Conservation (phyloP, 2,113 vertebrate genomes). For the Ceyx margarethae region DNA sequence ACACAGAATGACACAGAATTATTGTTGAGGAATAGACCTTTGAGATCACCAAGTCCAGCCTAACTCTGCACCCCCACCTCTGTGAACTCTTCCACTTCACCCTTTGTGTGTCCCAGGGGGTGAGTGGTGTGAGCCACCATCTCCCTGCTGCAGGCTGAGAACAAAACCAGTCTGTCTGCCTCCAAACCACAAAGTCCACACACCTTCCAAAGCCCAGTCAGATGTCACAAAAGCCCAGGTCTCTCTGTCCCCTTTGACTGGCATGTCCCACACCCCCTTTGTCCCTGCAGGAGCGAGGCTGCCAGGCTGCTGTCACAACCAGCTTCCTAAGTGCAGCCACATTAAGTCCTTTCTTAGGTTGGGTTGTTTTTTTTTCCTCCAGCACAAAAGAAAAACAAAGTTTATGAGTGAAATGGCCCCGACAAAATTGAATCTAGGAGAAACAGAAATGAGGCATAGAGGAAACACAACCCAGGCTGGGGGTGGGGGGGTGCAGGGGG, state of each 20-base stretch:
- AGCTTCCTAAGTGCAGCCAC: background rate
- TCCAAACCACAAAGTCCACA: background rate
- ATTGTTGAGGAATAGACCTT: no score
- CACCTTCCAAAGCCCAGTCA: background rate
- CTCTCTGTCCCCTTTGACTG: background rate
- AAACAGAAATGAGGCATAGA: background rate
- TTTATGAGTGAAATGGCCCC: background rate
- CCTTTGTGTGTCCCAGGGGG: background rate
- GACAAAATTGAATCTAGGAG: background rate
- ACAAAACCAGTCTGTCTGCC: background rate
- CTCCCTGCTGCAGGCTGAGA: background rate
- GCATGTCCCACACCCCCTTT: background rate
- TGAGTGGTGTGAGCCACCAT: fast-evolving
- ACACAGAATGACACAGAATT: no score
- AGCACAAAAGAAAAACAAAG: background rate
- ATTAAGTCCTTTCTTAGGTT: background rate
- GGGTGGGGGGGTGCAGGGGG: no score
- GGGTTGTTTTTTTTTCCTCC: background rate
- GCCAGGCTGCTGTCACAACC: background rate
- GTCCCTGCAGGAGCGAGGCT: background rate
- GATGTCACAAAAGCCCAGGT: background rate
- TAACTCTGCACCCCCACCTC: background rate
- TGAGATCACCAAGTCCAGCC: no score
- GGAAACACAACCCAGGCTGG: background rate
- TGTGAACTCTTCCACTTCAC: fast-evolving